These are phyloP conservation scores for Poliocrania exsul DNA, from an alignment of 2,797 vertebrate species.

Conservation along the genomic window DNA sequence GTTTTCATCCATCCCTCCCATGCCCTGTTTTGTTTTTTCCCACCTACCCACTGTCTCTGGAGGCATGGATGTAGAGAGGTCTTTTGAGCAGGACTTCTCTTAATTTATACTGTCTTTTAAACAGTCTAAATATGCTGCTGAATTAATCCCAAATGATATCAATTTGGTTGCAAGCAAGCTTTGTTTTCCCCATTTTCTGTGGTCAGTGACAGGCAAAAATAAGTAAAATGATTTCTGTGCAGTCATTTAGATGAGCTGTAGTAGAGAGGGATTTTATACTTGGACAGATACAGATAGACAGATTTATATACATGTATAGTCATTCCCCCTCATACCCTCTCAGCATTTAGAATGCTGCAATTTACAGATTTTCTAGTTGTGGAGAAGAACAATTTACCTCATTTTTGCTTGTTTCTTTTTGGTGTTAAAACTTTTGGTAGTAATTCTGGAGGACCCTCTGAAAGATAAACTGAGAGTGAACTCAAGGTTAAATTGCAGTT, in stretches of 20 bases:
- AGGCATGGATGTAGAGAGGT: not conserved
- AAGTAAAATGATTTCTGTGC: not conserved
- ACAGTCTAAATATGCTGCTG: not conserved
- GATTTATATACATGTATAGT: not conserved
- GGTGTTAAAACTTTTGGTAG: not conserved
- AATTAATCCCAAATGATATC: not conserved
- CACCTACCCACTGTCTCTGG: not conserved
- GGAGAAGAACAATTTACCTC: not conserved
- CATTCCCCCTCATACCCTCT: not conserved
- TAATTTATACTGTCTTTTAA: not conserved
- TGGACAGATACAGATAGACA: not conserved
- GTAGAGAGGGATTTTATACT: not conserved
- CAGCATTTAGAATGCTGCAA: not conserved
- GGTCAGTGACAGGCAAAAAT: not conserved
- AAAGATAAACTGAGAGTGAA: conserved; percentile 1
- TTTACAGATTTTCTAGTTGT: not conserved
- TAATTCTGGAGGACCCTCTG: not conserved
- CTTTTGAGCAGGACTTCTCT: not conserved
- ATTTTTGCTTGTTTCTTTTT: not conserved
- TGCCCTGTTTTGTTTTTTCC: not conserved
- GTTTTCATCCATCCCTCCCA: not conserved
- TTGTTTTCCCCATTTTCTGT: not conserved
- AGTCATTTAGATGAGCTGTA: not conserved
- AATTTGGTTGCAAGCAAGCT: not conserved
- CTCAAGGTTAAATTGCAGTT: conserved; percentile 24